Conservation (phyloP, 2,113 vertebrate genomes). For the Origma solitaria region DNA sequence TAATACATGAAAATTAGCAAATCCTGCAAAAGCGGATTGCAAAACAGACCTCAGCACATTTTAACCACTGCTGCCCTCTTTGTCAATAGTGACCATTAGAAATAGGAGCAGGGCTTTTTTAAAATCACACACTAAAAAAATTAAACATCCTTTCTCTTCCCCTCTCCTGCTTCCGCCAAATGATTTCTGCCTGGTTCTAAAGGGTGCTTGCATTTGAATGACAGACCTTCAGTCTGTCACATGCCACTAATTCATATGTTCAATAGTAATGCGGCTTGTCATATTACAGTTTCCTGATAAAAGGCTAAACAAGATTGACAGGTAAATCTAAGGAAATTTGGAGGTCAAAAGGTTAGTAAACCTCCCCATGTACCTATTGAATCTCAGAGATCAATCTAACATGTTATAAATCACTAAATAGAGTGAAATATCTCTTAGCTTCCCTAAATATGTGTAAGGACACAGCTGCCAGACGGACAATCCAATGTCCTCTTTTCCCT, state of each 20-base stretch:
- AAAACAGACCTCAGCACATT: background rate
- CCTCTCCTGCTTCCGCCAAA: rapidly evolving
- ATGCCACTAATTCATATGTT: background rate
- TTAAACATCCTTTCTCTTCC: rapidly evolving
- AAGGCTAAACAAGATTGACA: background rate
- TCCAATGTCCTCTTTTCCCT: background rate
- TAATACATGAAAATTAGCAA: background rate
- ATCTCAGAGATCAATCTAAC: background rate
- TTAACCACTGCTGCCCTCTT: background rate
- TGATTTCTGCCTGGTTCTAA: background rate
- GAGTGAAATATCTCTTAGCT: background rate
- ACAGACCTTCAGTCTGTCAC: rapidly evolving
- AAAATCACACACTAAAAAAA: background rate
- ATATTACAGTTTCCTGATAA: background rate
- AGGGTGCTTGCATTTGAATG: background rate
- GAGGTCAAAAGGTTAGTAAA: background rate
- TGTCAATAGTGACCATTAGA: background rate
- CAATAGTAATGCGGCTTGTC: background rate
- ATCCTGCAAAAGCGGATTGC: background rate
- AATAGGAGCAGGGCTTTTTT: rapidly evolving
- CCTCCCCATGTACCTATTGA: background rate
- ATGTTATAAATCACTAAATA: background rate
- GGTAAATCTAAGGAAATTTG: background rate
- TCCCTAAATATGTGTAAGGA: background rate
- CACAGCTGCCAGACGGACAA: background rate